Percentiles rank a stretch among this genome's conserved stretches.
Conservation (phyloP, 2,113 vertebrate species). For the Anoplopoma fimbria region DNA sequence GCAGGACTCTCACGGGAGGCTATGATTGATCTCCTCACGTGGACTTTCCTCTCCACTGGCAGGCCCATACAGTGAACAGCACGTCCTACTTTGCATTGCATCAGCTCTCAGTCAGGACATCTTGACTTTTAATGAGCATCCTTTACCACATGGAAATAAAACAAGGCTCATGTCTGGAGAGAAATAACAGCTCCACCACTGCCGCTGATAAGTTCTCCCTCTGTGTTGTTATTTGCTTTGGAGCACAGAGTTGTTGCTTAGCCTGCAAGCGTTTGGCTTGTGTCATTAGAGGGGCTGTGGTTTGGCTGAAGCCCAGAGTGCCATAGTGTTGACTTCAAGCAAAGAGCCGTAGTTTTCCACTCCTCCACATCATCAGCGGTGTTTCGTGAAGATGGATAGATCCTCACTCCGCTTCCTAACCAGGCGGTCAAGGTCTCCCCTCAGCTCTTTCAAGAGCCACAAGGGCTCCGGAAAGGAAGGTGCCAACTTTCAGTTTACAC, state of each 20-base stretch:
- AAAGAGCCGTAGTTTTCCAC: conserved; percentile 67
- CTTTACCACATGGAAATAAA: conserved; percentile 44
- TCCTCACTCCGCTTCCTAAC: conserved; percentile 61
- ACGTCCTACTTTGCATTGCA: conserved; percentile 20
- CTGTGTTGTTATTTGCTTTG: conserved; percentile 40
- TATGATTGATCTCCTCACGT: conserved; percentile 43
- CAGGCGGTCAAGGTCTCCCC: conserved; percentile 17
- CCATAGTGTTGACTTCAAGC: conserved; percentile 72
- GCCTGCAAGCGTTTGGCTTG: conserved; percentile 55
- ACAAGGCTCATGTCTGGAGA: conserved; percentile 22
- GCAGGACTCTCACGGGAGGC: conserved; percentile 19
- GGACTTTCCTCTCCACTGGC: conserved; percentile 25
- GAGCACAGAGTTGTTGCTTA: conserved; percentile 52
- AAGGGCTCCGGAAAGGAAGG: conserved; percentile 61
- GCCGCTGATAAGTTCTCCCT: conserved; percentile 38
- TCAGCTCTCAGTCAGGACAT: conserved; percentile 36
- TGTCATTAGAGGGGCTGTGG: conserved; percentile 66
- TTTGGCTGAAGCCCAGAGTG: conserved; percentile 69
- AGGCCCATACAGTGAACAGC: not conserved
- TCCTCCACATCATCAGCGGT: conserved; percentile 44
- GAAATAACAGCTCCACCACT: conserved; percentile 31
- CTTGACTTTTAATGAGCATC: conserved; percentile 50
- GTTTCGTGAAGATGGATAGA: conserved; percentile 64
- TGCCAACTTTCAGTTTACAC: conserved; percentile 77
- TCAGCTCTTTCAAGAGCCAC: conserved; percentile 60